Base-by-base conservation (phyloP, 2,113 vertebrate genomes). In the Siphamia tubifer region DNA sequence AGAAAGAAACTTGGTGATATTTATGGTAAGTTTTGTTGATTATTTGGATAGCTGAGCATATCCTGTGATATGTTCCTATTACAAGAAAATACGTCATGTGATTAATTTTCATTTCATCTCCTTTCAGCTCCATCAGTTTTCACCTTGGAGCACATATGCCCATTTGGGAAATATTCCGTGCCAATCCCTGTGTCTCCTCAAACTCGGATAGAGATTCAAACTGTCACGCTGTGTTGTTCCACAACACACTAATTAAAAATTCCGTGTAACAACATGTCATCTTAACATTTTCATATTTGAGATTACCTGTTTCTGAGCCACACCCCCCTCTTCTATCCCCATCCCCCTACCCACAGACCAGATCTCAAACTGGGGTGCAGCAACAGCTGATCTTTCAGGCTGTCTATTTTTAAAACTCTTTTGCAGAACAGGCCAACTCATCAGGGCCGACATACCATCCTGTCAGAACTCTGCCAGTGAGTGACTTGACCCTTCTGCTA, bases 381-480 rank as follows among this genome's bases (percentile, higher is more conserved):
- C 66, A 87, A 89, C 91, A 92, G 90, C 90, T 93, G 91, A 87
- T 87, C 76, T 81, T 84, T 81, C 74, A 77, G 70, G 64, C 53
- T 2, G 38, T 87, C 90, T 93, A 92, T 92, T 91, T 93, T 89
- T 92, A 91, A 89, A 89, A 21, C 83, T 49, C 81, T 83, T 79
- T 71, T 81, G 88, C 82, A 68, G 84, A 90, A 79, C 39, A 21
- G 82, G 79, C 79, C 79, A 81, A 82, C 72, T 89, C 80, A 90
- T 84, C 75, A 88, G 70, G 39, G 36, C 66, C 24, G 49, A 77
- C 84, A 89, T 87, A 76, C 84, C 84, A 62, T 47, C 58, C 77
- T 60, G 68, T 88, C 85, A 86, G 54, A 63, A 45, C 27, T 32
- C 52, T 25, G 60, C 58, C 72, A 66, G 43, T n/a, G 36, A 61